Evolutionary conservation across 2,797 vertebrate species (phyloP).

Genomic region (Buphagus erythrorhynchus): DNA sequence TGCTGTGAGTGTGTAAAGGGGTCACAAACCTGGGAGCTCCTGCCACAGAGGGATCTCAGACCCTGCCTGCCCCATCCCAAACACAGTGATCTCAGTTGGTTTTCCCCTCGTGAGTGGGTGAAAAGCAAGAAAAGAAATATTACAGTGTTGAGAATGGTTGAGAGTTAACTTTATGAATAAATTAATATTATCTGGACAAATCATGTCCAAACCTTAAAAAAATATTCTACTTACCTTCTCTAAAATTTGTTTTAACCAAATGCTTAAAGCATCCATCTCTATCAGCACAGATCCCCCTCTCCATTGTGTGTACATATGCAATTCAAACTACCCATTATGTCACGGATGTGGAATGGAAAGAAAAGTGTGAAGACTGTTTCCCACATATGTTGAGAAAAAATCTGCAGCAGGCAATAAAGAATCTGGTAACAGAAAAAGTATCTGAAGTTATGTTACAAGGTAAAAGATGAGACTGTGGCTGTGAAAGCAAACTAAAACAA

Average conservation of each 20-base stretch:
- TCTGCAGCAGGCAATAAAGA: slow-evolving; percentile 27
- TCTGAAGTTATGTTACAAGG: slow-evolving; percentile 26
- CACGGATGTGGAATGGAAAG: slow-evolving; percentile 21
- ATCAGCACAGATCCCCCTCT: slow-evolving; percentile 4
- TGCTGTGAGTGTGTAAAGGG: neutral
- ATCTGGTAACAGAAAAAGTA: neutral
- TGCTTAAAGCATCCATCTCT: neutral
- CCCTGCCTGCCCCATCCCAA: neutral
- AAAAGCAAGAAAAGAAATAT: neutral
- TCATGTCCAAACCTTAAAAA: neutral
- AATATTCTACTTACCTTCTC: neutral
- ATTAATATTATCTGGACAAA: neutral
- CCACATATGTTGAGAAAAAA: slow-evolving; percentile 17
- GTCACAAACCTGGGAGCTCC: neutral
- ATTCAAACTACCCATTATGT: neutral
- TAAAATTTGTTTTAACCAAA: neutral
- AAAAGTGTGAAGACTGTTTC: slow-evolving; percentile 23
- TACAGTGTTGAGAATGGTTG: fast-evolving
- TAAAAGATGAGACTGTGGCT: slow-evolving; percentile 10
- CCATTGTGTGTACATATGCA: neutral
- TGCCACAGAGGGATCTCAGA: neutral
- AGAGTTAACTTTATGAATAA: neutral
- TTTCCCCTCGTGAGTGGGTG: neutral
- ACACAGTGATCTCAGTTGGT: fast-evolving
- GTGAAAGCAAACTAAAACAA: slow-evolving; percentile 19